A percentile compares a stretch with the other conserved stretches of the same genome.
Conservation (phyloP, 2,797 vertebrate species). For the Darevskia mixta region DNA sequence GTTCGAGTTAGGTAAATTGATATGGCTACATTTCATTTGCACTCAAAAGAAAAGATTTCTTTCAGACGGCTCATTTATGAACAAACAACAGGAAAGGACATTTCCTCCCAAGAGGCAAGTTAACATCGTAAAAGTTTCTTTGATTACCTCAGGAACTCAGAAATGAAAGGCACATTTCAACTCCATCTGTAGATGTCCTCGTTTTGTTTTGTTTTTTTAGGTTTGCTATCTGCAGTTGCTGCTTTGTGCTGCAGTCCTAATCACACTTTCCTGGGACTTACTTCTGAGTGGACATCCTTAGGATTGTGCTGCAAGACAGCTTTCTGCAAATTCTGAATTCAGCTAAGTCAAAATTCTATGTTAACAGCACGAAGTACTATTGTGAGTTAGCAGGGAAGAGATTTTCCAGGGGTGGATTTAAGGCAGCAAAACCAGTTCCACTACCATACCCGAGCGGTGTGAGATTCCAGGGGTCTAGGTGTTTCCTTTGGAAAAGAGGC, state of each 20-base stretch:
- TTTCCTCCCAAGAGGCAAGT: background rate
- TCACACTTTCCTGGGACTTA: too few relatives aligned
- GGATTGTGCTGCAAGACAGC: background rate
- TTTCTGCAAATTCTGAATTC: background rate
- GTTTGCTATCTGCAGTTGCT: background rate
- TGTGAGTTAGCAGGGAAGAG: background rate
- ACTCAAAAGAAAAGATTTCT: background rate
- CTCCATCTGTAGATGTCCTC: background rate
- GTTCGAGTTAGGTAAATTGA: background rate
- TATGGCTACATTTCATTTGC: background rate
- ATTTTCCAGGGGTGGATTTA: too few relatives aligned
- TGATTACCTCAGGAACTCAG: background rate
- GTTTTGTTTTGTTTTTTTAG: background rate
- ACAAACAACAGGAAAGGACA: conserved; percentile 9
- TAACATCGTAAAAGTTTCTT: conserved; percentile 10
- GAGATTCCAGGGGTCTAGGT: too few relatives aligned
- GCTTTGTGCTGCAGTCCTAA: conserved; percentile 1
- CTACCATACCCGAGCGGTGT: too few relatives aligned
- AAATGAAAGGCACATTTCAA: conserved; percentile 21
- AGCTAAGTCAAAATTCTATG: conserved; percentile 14
- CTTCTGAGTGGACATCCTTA: too few relatives aligned
- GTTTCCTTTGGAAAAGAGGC: too few relatives aligned
- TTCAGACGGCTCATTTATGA: background rate
- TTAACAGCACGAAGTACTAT: conserved; percentile 7
- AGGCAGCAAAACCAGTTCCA: too few relatives aligned